phyloP scores from a whole-genome alignment of 1,140 invertebrate species.

The Drosophila punjabiensis region DNA sequence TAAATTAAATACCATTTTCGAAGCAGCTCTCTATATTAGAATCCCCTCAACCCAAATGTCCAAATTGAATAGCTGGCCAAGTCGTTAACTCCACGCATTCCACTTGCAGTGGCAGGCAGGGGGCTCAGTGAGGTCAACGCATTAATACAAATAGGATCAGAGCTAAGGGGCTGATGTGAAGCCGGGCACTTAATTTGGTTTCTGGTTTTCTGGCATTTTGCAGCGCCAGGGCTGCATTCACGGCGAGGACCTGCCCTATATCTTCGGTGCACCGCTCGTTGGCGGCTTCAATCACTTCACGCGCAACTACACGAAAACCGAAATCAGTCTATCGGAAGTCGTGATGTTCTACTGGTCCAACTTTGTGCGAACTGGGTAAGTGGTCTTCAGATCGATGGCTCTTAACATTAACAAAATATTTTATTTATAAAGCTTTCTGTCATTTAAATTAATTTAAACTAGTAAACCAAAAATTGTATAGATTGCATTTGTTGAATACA shows the following conservation, averaged over 20 bases:
- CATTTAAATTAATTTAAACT: background rate
- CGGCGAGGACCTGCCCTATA: slow-evolving; percentile 96
- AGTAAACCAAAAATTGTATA: too few relatives aligned
- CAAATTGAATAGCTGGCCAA: background rate
- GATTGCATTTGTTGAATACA: background rate
- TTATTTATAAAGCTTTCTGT: too few relatives aligned
- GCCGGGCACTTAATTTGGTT: slow-evolving; percentile 6
- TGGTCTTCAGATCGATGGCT: slow-evolving; percentile 7
- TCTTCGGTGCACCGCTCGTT: slow-evolving; percentile 93
- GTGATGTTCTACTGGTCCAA: slow-evolving; percentile 98
- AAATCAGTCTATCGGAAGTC: slow-evolving; percentile 95
- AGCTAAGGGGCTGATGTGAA: slow-evolving; percentile 2
- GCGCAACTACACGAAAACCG: slow-evolving; percentile 95
- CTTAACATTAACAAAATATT: background rate
- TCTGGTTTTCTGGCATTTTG: slow-evolving; percentile 22
- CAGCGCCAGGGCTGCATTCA: slow-evolving; percentile 95
- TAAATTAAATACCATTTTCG: background rate
- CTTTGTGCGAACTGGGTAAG: slow-evolving; percentile 98
- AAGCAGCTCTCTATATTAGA: background rate
- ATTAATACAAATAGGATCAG: slow-evolving; percentile 4
- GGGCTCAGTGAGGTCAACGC: background rate
- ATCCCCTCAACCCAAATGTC: background rate
- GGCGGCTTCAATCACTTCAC: slow-evolving; percentile 93
- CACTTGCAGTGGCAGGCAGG: background rate
- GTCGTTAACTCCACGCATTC: background rate